These are phyloP conservation scores for Calameuta pallipes DNA, from an alignment of 2,888 invertebrate genomes.

Conservation along the genomic window DNA sequence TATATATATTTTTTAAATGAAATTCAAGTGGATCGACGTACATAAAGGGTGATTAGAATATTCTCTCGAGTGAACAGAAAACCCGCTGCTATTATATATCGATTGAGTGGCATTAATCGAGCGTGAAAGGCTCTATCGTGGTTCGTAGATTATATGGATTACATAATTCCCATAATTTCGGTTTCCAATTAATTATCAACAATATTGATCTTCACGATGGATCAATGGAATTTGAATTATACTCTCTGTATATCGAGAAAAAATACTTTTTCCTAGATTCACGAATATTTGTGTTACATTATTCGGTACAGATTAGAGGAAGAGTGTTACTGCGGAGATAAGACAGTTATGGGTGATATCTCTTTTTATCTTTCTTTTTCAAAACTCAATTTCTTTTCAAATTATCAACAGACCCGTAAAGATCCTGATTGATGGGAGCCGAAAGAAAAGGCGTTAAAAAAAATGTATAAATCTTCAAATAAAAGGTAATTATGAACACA, in stretches of 20 bases:
- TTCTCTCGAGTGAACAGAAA: not conserved
- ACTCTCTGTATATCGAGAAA: not conserved
- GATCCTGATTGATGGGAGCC: not conserved
- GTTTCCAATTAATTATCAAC: not conserved
- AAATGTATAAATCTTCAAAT: not conserved
- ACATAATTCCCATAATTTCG: slow-evolving; percentile 25
- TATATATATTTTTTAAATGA: not conserved
- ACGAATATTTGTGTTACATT: not conserved
- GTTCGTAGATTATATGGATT: slow-evolving; percentile 39
- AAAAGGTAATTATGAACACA: not conserved
- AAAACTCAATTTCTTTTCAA: not conserved
- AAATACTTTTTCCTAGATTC: not conserved
- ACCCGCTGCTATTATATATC: not conserved
- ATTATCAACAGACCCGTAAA: not conserved
- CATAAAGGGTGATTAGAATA: not conserved
- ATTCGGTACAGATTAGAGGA: not conserved
- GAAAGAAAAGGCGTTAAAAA: not conserved
- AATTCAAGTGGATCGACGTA: not conserved
- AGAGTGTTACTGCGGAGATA: not conserved
- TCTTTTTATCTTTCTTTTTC: not conserved
- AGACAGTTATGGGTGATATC: not conserved
- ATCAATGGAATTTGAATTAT: not conserved
- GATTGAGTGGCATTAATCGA: slow-evolving; percentile 34
- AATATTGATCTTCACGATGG: not conserved
- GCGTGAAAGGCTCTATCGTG: slow-evolving; percentile 41